Evolutionary conservation across 2,888 invertebrate species (phyloP).

Genomic region (Clistopyga incitator): DNA sequence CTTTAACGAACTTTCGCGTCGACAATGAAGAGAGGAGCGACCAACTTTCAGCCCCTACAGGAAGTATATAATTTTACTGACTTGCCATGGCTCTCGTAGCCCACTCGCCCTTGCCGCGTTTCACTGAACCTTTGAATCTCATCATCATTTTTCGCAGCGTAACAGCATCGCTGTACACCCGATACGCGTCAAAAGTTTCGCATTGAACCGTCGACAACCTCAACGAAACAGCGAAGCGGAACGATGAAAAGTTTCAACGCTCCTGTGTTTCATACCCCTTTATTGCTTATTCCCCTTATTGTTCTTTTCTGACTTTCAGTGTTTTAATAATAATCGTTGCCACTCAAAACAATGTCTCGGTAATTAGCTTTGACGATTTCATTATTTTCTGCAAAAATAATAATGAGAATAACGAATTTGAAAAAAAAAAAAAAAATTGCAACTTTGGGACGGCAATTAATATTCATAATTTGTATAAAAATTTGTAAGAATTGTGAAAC

Average conservation of each 20-base stretch:
- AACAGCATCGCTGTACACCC: constrained; percentile 51
- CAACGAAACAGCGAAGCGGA: constrained; percentile 12
- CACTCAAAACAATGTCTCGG: background rate
- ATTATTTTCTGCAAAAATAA: background rate
- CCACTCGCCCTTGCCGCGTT: background rate
- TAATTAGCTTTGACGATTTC: background rate
- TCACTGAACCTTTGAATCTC: constrained; percentile 39
- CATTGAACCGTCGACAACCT: constrained; percentile 37
- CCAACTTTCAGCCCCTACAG: constrained; percentile 47
- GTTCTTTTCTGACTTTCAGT: constrained; percentile 35
- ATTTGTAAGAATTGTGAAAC: background rate
- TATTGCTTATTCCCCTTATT: background rate
- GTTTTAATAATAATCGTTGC: constrained; percentile 36
- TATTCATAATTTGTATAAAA: background rate
- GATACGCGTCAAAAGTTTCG: constrained; percentile 61
- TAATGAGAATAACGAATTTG: background rate
- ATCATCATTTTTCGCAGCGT: constrained; percentile 58
- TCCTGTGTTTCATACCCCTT: constrained; percentile 21
- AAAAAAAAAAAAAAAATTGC: too few species aligned
- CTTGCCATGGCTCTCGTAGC: constrained; percentile 5
- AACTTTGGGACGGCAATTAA: too few species aligned
- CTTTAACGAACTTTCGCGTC: constrained; percentile 59
- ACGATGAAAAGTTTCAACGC: constrained; percentile 28
- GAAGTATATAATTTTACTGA: constrained; percentile 59
- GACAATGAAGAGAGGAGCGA: constrained; percentile 53